These are phyloP conservation scores for Otocyon megalotis DNA, from an alignment of 2,113 vertebrate genomes.

Conservation along the genomic window DNA sequence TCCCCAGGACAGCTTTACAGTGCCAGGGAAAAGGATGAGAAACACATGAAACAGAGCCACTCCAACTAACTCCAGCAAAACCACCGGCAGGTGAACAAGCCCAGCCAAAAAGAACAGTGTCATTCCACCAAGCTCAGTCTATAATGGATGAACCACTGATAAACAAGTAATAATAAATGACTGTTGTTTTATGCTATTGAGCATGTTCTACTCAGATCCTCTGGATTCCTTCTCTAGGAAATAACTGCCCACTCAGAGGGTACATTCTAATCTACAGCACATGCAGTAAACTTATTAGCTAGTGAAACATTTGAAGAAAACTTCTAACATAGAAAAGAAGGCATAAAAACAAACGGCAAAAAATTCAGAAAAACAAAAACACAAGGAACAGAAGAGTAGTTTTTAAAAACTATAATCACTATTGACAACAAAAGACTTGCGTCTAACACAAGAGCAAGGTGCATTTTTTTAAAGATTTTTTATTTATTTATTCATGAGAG, in stretches of 20 bases:
- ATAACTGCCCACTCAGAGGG: neutral
- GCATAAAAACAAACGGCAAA: neutral
- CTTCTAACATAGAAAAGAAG: neutral
- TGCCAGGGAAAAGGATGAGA: neutral
- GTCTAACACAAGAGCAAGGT: slow-evolving; percentile 19
- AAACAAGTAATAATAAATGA: neutral
- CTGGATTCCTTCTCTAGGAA: neutral
- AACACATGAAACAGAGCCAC: neutral
- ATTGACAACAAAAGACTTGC: neutral
- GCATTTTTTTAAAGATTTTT: neutral
- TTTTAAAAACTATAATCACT: neutral
- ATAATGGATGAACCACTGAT: neutral
- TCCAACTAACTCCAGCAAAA: neutral
- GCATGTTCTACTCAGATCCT: neutral
- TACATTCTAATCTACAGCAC: neutral
- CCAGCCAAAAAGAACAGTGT: neutral
- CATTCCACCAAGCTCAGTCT: neutral
- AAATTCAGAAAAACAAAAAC: neutral
- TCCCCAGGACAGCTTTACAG: neutral
- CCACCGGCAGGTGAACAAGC: neutral
- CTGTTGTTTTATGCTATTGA: neutral
- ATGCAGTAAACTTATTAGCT: neutral
- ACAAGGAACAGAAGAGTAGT: neutral
- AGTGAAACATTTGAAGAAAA: neutral
- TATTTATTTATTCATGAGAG: no score